These are phyloP conservation scores for Bombus consobrinus DNA, from an alignment of 1,140 invertebrate genomes.

Conservation along the genomic window DNA sequence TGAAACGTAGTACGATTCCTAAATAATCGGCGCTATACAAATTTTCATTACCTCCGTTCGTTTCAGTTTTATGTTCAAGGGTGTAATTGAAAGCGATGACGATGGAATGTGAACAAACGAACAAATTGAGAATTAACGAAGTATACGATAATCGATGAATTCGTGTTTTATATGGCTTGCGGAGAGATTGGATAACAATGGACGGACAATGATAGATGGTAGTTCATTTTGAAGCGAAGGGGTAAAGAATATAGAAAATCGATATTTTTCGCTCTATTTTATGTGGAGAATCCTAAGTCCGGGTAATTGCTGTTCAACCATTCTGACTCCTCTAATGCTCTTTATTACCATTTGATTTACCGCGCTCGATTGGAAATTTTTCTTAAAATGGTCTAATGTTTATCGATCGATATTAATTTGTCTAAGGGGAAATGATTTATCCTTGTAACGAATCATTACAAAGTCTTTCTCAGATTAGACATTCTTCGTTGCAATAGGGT, in stretches of 20 bases:
- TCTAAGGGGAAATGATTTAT: neutral
- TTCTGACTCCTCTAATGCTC: neutral
- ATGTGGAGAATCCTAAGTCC: neutral
- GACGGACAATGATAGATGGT: neutral
- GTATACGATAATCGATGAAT: neutral
- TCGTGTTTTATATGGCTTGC: neutral
- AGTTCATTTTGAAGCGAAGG: neutral
- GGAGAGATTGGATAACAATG: neutral
- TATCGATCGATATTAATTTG: neutral
- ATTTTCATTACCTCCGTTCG: too few species aligned
- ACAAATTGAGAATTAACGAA: neutral
- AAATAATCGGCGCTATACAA: too few species aligned
- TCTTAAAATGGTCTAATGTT: neutral
- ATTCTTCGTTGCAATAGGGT: neutral
- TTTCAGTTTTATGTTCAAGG: neutral
- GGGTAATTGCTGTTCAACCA: neutral
- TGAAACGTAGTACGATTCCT: too few species aligned
- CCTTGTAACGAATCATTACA: neutral
- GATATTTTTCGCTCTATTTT: conserved; percentile 4
- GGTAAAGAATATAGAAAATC: neutral
- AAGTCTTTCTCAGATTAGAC: neutral
- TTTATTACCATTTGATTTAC: neutral
- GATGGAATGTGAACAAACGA: neutral
- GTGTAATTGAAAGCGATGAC: neutral
- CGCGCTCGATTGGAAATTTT: neutral